A percentile compares a stretch with the other conserved stretches of the same genome.
These are phyloP conservation scores for Euphonia xanthogaster DNA, from an alignment of 2,797 vertebrate species.

Conservation along the genomic window DNA sequence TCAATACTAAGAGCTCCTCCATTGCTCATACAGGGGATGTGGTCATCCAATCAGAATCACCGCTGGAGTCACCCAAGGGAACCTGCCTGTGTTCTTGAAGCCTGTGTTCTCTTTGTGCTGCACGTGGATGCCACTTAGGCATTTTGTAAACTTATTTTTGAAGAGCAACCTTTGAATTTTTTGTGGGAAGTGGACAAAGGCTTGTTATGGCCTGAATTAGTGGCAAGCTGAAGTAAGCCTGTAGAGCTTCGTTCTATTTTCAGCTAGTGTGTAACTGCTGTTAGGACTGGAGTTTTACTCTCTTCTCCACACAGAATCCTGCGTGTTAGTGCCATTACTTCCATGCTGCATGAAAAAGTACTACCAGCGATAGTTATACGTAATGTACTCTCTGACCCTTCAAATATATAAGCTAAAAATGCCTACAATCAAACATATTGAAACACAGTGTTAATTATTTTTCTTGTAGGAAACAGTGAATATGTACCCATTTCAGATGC, in stretches of 20 bases:
- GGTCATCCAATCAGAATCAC: neutral
- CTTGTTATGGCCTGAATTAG: neutral
- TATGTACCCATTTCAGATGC: constrained; percentile 94
- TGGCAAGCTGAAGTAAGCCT: neutral
- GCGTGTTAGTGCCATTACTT: neutral
- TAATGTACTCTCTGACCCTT: neutral
- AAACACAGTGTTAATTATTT: neutral
- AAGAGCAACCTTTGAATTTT: neutral
- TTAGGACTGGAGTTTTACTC: neutral
- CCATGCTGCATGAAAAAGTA: neutral
- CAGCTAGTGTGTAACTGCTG: neutral
- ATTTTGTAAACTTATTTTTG: neutral
- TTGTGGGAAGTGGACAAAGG: neutral
- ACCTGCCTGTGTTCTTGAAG: neutral
- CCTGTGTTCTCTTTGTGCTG: neutral
- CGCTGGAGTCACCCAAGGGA: neutral
- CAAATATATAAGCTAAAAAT: neutral
- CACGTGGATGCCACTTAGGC: too few species aligned
- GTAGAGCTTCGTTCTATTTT: neutral
- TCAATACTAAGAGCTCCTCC: accelerated
- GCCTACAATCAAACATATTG: neutral
- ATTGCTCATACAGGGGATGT: accelerated
- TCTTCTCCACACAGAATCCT: neutral
- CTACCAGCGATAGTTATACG: neutral
- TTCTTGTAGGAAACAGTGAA: constrained; percentile 83